Base-by-base conservation (phyloP, 2,888 invertebrate species). In the Chymomyza procnemis region DNA sequence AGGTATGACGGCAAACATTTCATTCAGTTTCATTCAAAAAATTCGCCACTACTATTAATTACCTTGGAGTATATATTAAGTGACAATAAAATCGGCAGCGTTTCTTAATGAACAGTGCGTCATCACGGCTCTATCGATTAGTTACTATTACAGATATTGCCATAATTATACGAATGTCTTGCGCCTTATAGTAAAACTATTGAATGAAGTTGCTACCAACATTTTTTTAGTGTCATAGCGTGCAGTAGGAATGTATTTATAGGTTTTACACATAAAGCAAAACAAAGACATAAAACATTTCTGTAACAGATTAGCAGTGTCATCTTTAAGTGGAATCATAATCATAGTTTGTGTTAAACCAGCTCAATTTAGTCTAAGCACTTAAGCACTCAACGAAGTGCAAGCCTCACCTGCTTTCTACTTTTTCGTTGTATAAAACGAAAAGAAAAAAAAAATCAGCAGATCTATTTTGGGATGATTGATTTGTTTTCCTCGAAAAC, bases 401-500 rank as follows among this genome's bases (percentile, higher is more conserved):
- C 12, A 9, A 41, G 9, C 2, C 34, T 41, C 12, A 12, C 12
- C 12, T 41, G 2, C 12, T 41, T 41, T 12, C 1, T 12, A 3
- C 12, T 41, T 41, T 41, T 12, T 41, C 46, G n/a, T n/a, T n/a
- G n/a, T n/a, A n/a, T n/a, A n/a, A n/a, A n/a, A n/a, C n/a, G 56
- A 60, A 19, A 21, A 54, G 21, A 54, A 21, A 54, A 21, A 18
- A 18, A 50, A 50, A 16, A 16, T 47, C 47, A 4, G 16, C n/a
- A n/a, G 84, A 80, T 81, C 80, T 81, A 85, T 81, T 81, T 81
- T 84, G 69, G 79, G 74, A 87, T 87, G 87, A 81, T 81, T 86
- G 87, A 86, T 81, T 81, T 86, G 69, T 69, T 75, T 68, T 86
- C 69, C 69, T 78, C 67, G 72, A 52, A 76, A 61, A 50, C 61